Conservation (phyloP, 2,797 vertebrate species). For the Coluber constrictor region DNA sequence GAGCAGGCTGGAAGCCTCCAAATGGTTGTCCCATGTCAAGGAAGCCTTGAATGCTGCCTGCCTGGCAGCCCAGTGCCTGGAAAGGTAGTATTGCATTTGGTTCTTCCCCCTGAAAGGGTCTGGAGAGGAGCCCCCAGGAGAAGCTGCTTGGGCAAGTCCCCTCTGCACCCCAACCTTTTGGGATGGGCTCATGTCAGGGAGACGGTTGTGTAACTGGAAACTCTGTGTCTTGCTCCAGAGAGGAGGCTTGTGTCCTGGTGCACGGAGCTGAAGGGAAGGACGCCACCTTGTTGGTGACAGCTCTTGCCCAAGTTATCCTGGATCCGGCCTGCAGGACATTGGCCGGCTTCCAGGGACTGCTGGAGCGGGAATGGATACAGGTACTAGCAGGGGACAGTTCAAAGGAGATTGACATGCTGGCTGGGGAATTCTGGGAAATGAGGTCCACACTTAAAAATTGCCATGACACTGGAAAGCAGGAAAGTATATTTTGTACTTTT, state of each 20-base stretch:
- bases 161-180: background rate
- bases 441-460: background rate
- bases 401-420: background rate
- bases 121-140: background rate
- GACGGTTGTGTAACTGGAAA: background rate
- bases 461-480: background rate
- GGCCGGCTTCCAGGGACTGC: constrained; percentile 80
- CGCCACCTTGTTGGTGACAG: constrained; percentile 81
- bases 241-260: constrained; percentile 79
- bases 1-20: constrained; percentile 81
- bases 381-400: constrained; percentile 54
- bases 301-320: constrained; percentile 85
- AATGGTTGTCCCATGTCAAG: constrained; percentile 85
- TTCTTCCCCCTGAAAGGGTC: background rate
- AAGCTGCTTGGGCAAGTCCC: background rate
- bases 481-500: background rate
- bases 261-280: constrained; percentile 84
- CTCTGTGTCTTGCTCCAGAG: constrained; percentile 63
- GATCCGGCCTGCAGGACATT: constrained; percentile 79
- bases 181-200: background rate
- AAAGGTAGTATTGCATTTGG: constrained; percentile 69
- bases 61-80: constrained; percentile 82
- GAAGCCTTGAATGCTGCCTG: constrained; percentile 79
- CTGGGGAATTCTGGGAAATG: background rate
- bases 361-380: constrained; percentile 87